A percentile compares a stretch with the other conserved stretches of the same genome.
Evolutionary conservation across 2,888 invertebrate genomes (phyloP).

Genomic region (Caenorhabditis sp.): DNA sequence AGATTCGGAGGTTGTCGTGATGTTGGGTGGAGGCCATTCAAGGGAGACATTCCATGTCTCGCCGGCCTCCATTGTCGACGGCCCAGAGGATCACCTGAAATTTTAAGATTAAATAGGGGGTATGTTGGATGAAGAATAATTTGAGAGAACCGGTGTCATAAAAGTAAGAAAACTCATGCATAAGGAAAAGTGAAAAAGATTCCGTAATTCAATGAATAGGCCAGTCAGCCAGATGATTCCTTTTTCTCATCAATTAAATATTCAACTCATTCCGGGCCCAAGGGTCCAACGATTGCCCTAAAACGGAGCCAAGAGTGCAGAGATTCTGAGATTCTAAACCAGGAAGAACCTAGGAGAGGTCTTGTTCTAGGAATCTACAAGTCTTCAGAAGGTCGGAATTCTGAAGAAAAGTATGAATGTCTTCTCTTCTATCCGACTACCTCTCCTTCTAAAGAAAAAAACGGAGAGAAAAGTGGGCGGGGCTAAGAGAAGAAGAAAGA

Average conservation of each 20-base stretch:
- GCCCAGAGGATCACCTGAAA: slow-evolving; percentile 29
- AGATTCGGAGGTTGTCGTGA: slow-evolving; percentile 17
- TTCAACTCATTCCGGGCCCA: slow-evolving; percentile 10
- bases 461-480: slow-evolving; percentile 24
- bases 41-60: slow-evolving; percentile 66
- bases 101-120: neutral
- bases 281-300: slow-evolving; percentile 25
- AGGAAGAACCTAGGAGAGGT: neutral
- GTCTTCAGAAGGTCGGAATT: neutral
- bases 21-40: slow-evolving; percentile 54
- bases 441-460: slow-evolving; percentile 29
- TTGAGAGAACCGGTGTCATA: too few species aligned
- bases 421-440: slow-evolving; percentile 16
- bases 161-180: slow-evolving; percentile 2
- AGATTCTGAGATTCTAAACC: slow-evolving; percentile 9
- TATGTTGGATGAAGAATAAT: neutral
- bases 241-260: slow-evolving; percentile 43
- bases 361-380: neutral
- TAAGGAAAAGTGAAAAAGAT: too few species aligned
- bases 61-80: slow-evolving; percentile 60
- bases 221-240: slow-evolving; percentile 21
- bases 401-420: slow-evolving; percentile 36
- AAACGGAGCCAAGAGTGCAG: slow-evolving; percentile 4
- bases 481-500: slow-evolving; percentile 3
- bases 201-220: neutral